phyloP scores from a whole-genome alignment of 2,888 invertebrate species.

The Toxonevra muliebris region DNA sequence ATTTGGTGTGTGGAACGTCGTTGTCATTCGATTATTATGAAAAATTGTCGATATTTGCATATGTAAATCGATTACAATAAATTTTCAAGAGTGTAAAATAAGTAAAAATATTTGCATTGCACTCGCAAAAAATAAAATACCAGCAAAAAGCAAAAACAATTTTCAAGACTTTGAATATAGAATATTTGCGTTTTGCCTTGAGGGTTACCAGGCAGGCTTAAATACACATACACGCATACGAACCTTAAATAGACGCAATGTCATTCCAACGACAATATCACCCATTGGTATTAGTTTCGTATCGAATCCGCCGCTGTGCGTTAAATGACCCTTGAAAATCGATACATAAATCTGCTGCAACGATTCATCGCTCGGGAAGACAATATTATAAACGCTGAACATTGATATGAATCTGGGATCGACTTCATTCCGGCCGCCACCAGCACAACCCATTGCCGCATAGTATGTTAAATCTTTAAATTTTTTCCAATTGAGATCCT shows the following conservation, averaged over 20 bases:
- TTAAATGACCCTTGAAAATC: conserved; percentile 81
- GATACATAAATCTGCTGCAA: conserved; percentile 84
- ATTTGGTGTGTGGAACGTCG: conserved; percentile 41
- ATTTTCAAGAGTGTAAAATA: conserved; percentile 44
- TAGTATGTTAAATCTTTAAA: conserved; percentile 81
- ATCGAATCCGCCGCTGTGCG: conserved; percentile 68
- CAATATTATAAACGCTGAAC: conserved; percentile 88
- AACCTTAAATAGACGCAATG: conserved; percentile 84
- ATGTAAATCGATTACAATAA: conserved; percentile 63
- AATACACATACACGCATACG: conserved; percentile 14
- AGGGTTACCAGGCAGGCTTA: too few relatives aligned
- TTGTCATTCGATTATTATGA: conserved; percentile 55
- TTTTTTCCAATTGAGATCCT: conserved; percentile 89
- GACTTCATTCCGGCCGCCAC: conserved; percentile 89
- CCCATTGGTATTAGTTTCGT: conserved; percentile 74
- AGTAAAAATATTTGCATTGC: conserved; percentile 19
- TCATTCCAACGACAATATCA: conserved; percentile 77
- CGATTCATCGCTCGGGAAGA: conserved; percentile 82
- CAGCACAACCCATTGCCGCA: conserved; percentile 87
- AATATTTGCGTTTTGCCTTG: too few relatives aligned
- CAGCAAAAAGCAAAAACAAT: background rate
- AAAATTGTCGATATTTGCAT: conserved; percentile 64
- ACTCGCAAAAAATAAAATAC: background rate
- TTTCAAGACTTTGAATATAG: background rate
- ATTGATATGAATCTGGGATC: conserved; percentile 91